Evolutionary conservation across 2,888 invertebrate species (phyloP).

Genomic region (Eretmocerus hayati): DNA sequence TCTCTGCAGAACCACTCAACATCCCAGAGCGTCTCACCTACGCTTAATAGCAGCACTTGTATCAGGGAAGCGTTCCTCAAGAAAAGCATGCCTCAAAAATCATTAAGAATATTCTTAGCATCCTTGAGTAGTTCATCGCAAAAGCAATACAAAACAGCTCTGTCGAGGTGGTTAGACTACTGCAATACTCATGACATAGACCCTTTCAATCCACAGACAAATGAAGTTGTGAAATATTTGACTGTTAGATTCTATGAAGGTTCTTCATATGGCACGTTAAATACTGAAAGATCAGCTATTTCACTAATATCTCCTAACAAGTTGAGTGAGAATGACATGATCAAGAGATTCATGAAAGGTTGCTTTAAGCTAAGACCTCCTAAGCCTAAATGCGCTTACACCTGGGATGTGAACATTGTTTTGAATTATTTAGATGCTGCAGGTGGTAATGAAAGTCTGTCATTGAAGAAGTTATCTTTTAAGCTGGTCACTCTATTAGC

Average conservation of each 20-base stretch:
- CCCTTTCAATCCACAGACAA: background rate
- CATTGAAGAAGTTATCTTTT: constrained; percentile 8
- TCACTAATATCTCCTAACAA: constrained; percentile 5
- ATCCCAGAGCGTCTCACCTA: background rate
- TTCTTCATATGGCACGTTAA: constrained; percentile 17
- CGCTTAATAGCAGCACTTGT: background rate
- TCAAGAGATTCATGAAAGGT: constrained; percentile 14
- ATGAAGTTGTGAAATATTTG: constrained; percentile 3
- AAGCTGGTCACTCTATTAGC: background rate
- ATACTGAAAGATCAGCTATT: constrained; percentile 13
- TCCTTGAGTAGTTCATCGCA: accelerated
- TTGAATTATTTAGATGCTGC: accelerated
- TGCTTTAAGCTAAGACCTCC: constrained; percentile 10
- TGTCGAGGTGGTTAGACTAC: constrained; percentile 21
- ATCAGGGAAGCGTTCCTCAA: background rate
- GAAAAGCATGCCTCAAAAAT: accelerated
- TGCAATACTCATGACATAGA: constrained; percentile 9
- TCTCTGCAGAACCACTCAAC: accelerated
- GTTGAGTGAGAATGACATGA: background rate
- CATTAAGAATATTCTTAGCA: accelerated
- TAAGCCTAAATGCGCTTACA: constrained; percentile 12
- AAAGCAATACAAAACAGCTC: constrained; percentile 19
- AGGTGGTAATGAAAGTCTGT: background rate
- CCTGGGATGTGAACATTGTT: constrained; percentile 12
- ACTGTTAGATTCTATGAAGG: constrained; percentile 6